These are phyloP conservation scores for Margaritifera margaritifera DNA, from an alignment of 2,888 invertebrate genomes.

Conservation along the genomic window DNA sequence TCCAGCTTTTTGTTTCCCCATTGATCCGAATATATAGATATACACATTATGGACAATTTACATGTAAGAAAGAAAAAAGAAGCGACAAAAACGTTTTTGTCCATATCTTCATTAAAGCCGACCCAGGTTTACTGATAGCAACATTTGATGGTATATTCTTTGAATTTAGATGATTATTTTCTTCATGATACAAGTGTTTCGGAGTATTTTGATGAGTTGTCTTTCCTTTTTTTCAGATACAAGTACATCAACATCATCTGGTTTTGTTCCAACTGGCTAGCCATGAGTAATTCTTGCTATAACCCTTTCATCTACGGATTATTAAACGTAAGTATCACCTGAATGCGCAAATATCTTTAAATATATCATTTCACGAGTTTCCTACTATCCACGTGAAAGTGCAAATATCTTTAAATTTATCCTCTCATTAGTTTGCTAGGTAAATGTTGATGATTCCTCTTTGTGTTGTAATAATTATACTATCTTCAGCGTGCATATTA, in stretches of 20 bases:
- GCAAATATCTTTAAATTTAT: not conserved
- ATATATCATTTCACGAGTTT: not conserved
- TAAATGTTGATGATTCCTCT: no score
- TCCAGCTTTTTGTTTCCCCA: no score
- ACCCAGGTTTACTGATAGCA: no score
- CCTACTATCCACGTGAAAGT: not conserved
- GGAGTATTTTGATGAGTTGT: not conserved
- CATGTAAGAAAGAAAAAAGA: no score
- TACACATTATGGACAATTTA: no score
- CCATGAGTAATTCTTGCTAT: constrained; percentile 91
- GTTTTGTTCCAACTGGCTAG: constrained; percentile 86
- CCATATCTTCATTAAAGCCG: no score
- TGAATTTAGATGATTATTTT: not conserved
- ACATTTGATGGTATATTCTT: no score
- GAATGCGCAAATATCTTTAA: not conserved
- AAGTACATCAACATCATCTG: constrained; percentile 83
- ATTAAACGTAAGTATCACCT: constrained; percentile 83
- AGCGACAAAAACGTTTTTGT: no score
- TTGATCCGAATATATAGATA: no score
- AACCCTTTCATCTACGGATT: constrained; percentile 93
- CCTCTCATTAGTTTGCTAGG: not conserved
- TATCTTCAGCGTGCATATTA: no score
- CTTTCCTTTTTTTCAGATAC: constrained; percentile 58
- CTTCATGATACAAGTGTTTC: not conserved
- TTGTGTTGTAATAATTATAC: no score